Percentiles rank a stretch among this genome's conserved stretches.
These are phyloP conservation scores for Enteromius afrohamiltoni DNA, from an alignment of 2,797 vertebrate genomes.

Conservation along the genomic window DNA sequence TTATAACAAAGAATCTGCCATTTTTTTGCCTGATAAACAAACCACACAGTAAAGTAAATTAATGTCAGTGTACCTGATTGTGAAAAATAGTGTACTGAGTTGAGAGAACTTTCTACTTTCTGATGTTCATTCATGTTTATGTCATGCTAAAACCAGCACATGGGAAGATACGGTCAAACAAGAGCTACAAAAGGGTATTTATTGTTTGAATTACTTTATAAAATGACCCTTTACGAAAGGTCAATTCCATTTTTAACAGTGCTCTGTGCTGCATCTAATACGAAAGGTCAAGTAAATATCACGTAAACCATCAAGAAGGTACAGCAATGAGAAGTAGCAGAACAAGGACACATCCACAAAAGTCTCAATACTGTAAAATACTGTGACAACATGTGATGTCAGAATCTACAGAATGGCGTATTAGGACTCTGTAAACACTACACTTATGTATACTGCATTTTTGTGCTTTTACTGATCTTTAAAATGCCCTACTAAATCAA, in stretches of 20 bases:
- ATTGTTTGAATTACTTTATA: too few species aligned
- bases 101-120: too few species aligned
- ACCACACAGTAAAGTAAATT: neutral
- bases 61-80: too few species aligned
- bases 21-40: neutral
- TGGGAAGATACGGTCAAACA: too few species aligned
- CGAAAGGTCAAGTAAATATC: neutral
- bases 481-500: neutral
- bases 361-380: neutral
- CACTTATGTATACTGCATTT: neutral
- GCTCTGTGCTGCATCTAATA: neutral
- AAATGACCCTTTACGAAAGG: too few species aligned
- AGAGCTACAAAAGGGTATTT: too few species aligned
- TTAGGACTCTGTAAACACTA: neutral
- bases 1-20: neutral
- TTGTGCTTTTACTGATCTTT: neutral
- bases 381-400: neutral
- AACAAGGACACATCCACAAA: neutral
- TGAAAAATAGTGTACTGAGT: too few species aligned
- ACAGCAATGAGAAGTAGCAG: neutral
- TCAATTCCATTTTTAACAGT: neutral
- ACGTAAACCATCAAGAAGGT: neutral
- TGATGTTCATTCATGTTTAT: neutral
- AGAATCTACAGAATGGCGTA: neutral
- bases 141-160: too few species aligned